Conservation (phyloP, 2,888 invertebrate species). For the Kuschelorhynchus macadamiae region DNA sequence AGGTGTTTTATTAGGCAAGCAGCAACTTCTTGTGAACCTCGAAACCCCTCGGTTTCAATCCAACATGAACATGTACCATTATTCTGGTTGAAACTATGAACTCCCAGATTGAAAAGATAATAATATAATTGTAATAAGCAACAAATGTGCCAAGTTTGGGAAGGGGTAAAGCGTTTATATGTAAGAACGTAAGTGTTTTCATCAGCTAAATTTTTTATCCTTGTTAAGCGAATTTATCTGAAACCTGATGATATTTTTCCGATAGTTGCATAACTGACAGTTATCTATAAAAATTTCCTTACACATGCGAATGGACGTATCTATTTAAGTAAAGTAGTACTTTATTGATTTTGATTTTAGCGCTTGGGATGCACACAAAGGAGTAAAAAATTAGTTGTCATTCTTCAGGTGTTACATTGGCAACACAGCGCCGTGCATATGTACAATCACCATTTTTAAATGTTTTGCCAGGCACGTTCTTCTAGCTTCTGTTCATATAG, state of each 20-base stretch:
- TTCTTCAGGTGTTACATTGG: no score
- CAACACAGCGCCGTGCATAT: slow-evolving; percentile 2
- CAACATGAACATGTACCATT: slow-evolving; percentile 25
- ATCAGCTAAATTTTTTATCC: slow-evolving; percentile 20
- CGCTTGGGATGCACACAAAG: no score
- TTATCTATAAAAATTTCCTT: slow-evolving; percentile 12
- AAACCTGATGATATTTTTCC: slow-evolving; percentile 18
- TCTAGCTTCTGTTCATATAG: neutral
- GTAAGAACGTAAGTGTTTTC: slow-evolving; percentile 37
- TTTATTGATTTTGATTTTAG: no score
- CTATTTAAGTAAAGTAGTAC: no score
- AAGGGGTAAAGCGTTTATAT: slow-evolving; percentile 43
- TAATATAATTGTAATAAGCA: slow-evolving; percentile 34
- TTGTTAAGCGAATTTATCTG: slow-evolving; percentile 16
- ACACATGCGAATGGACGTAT: no score
- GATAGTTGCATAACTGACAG: slow-evolving; percentile 27
- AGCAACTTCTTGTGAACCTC: slow-evolving; percentile 19
- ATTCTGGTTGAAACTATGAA: slow-evolving; percentile 36
- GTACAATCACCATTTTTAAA: slow-evolving; percentile 1
- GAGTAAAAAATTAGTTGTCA: no score
- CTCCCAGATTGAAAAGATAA: slow-evolving; percentile 38
- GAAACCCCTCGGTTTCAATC: slow-evolving; percentile 17
- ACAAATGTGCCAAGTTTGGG: slow-evolving; percentile 38
- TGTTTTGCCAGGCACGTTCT: slow-evolving; percentile 3
- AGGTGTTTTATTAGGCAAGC: slow-evolving; percentile 18